Conservation (phyloP, 2,797 vertebrate species). For the Lacerta agilis region DNA sequence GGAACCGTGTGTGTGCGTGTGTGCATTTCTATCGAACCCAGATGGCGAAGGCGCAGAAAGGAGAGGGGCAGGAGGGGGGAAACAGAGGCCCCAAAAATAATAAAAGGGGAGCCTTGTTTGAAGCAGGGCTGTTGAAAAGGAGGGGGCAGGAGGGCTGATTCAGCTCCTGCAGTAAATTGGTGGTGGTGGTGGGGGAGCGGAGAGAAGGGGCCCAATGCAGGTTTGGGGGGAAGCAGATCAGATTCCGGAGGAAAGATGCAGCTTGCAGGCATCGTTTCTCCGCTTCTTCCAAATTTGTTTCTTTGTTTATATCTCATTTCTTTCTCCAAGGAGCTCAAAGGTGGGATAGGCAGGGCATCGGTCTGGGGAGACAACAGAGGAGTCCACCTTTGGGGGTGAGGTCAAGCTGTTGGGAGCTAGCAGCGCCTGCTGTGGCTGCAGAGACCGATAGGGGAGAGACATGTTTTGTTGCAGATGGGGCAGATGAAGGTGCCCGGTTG, state of each 20-base stretch:
- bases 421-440: too few species aligned
- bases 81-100: background rate
- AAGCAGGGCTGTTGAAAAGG: background rate
- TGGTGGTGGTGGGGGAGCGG: background rate
- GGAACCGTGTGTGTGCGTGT: background rate
- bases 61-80: too few species aligned
- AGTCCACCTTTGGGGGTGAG: too few species aligned
- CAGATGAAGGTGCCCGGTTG: too few species aligned
- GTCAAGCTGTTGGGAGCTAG: too few species aligned
- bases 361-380: too few species aligned
- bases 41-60: background rate
- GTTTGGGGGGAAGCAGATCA: background rate
- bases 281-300: too few species aligned
- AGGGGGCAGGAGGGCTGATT: background rate
- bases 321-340: too few species aligned
- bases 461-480: too few species aligned
- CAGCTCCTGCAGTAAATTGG: background rate
- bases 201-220: background rate
- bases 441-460: too few species aligned
- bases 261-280: background rate
- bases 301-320: too few species aligned
- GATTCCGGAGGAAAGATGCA: background rate
- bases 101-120: conserved; percentile 3
- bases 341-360: too few species aligned
- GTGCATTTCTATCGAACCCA: conserved; percentile 24